Conservation (phyloP, 2,888 invertebrate genomes). For the Oasisia sp. region DNA sequence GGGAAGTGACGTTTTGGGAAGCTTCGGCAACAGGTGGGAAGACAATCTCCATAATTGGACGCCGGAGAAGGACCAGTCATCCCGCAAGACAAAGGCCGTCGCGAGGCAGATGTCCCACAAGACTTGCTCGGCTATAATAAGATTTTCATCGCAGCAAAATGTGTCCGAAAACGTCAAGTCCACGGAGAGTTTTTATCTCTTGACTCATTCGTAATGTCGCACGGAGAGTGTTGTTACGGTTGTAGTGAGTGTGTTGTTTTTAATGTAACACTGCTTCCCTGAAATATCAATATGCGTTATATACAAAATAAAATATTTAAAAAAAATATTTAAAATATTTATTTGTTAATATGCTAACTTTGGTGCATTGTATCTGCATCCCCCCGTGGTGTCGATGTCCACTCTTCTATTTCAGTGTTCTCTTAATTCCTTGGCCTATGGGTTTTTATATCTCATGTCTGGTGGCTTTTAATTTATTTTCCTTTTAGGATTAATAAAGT, state of each 20-base stretch:
- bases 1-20: neutral
- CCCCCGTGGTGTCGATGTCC: no score
- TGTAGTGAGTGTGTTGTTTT: no score
- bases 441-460: no score
- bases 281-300: neutral
- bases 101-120: neutral
- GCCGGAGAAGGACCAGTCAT: neutral
- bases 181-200: neutral
- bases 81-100: neutral
- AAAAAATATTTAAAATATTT: neutral
- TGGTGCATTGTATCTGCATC: no score
- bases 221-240: neutral
- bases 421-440: no score
- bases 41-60: neutral
- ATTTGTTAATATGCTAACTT: neutral
- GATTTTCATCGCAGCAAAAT: neutral
- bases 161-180: neutral
- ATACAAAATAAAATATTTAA: neutral
- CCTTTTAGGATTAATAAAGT: no score
- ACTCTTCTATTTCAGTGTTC: no score
- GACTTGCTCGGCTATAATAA: neutral
- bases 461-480: no score
- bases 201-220: neutral
- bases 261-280: no score
- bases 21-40: neutral